Percentiles rank a stretch among this genome's conserved stretches.
Evolutionary conservation across 1,140 invertebrate species (phyloP).

Genomic region (Solenopsis invicta): DNA sequence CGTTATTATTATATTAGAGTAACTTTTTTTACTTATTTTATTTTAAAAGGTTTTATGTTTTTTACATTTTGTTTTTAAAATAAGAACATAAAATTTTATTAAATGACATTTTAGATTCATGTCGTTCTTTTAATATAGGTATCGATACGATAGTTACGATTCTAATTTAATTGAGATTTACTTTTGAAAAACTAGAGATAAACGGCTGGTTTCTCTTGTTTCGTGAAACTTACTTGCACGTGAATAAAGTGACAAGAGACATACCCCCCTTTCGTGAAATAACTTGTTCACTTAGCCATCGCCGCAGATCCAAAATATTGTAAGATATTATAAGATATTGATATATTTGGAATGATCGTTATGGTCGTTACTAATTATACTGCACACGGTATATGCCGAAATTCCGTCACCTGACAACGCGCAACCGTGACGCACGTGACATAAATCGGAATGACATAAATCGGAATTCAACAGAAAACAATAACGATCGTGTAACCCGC

Average conservation of each 20-base stretch:
- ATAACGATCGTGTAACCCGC: too few relatives aligned
- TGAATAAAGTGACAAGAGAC: neutral
- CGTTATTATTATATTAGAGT: neutral
- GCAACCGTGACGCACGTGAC: too few relatives aligned
- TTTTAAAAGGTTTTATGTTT: neutral
- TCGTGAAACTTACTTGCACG: neutral
- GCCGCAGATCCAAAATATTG: conserved; percentile 22
- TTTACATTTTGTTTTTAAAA: neutral
- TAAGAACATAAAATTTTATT: neutral
- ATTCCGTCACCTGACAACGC: too few relatives aligned
- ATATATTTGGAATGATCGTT: too few relatives aligned
- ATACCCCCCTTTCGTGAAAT: neutral
- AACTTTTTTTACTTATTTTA: neutral
- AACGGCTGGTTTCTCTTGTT: neutral
- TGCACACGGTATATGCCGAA: too few relatives aligned
- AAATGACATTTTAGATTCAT: neutral
- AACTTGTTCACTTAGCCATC: conserved; percentile 39
- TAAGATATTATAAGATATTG: too few relatives aligned
- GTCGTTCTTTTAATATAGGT: neutral
- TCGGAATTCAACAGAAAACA: too few relatives aligned
- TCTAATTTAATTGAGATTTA: conserved; percentile 11
- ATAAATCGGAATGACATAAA: too few relatives aligned
- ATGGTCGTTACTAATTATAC: too few relatives aligned
- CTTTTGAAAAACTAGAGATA: neutral
- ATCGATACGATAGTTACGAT: neutral